Percentiles rank a stretch among this genome's conserved stretches.
Evolutionary conservation across 2,888 invertebrate genomes (phyloP).

Genomic region (Branchipolynoe longqiensis): DNA sequence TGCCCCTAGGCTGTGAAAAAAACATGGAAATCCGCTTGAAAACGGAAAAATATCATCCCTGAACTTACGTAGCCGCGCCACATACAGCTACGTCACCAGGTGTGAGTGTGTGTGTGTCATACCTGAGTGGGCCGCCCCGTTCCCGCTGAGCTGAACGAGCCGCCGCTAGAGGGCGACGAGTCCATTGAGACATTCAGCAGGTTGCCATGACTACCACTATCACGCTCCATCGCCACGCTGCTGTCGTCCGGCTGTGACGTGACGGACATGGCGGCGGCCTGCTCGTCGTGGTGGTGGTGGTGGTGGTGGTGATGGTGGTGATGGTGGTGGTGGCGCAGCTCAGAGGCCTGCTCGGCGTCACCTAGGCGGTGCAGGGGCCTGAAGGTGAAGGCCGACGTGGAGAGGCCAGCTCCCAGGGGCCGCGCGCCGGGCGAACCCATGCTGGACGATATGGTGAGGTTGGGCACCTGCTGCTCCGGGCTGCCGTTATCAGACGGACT

Average conservation of each 20-base stretch:
- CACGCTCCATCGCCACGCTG: constrained; percentile 9
- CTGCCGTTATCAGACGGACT: constrained; percentile 45
- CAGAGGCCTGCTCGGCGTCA: not conserved
- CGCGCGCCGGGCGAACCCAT: constrained; percentile 1
- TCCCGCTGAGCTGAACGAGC: constrained; percentile 4
- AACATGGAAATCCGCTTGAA: no score
- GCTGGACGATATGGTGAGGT: not conserved
- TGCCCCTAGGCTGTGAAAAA: no score
- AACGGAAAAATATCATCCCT: no score
- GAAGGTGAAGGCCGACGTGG: constrained; percentile 37
- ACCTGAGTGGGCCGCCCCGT: constrained; percentile 31
- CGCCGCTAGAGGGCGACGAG: not conserved
- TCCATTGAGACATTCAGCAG: constrained; percentile 46
- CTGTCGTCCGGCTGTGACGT: not conserved
- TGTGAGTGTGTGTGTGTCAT: constrained; percentile 10
- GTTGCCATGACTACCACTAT: constrained; percentile 32
- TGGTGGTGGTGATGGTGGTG: not conserved
- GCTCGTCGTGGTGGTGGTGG: not conserved
- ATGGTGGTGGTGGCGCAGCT: not conserved
- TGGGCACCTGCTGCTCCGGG: constrained; percentile 49
- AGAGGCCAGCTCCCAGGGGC: not conserved
- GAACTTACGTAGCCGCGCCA: no score
- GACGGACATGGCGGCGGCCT: not conserved
- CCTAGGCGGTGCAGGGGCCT: not conserved
- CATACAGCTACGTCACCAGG: no score